Evolutionary conservation across 2,797 vertebrate genomes (phyloP).

Genomic region (Pseudotriccus pelzelni): DNA sequence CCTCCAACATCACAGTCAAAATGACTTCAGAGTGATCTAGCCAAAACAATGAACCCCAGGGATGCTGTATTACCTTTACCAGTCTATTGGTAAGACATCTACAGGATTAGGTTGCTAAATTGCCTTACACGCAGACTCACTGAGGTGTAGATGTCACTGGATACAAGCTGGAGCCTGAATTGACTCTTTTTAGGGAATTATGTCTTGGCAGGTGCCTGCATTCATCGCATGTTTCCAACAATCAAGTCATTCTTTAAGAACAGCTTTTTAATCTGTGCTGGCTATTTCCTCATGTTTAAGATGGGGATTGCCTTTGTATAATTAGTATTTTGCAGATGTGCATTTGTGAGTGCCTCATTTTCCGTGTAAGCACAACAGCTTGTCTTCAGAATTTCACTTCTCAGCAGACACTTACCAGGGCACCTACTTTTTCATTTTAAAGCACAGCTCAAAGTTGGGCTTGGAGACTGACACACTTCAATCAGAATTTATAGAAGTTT

Average conservation of each 20-base stretch:
- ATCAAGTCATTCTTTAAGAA: not conserved
- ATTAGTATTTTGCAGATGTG: not conserved
- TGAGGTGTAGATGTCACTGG: not conserved
- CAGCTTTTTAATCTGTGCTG: not conserved
- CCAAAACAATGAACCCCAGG: not conserved
- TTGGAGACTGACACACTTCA: not conserved
- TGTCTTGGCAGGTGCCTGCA: not conserved
- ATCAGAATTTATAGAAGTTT: not conserved
- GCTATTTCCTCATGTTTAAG: not conserved
- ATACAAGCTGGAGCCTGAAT: not conserved
- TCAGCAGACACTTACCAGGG: not conserved
- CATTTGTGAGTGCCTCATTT: not conserved
- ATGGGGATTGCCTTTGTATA: not conserved
- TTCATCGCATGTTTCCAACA: not conserved
- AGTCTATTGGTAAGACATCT: not conserved
- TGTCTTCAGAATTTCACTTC: not conserved
- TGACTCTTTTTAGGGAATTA: not conserved
- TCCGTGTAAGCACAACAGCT: fast-evolving
- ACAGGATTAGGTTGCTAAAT: not conserved
- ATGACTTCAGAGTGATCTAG: not conserved
- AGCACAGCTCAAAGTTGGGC: not conserved
- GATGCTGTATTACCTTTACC: not conserved
- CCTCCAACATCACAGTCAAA: not conserved
- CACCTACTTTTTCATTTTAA: not conserved
- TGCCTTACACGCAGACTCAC: not conserved